phyloP scores from a whole-genome alignment of 2,113 vertebrate species.

The Thunnus thynnus region DNA sequence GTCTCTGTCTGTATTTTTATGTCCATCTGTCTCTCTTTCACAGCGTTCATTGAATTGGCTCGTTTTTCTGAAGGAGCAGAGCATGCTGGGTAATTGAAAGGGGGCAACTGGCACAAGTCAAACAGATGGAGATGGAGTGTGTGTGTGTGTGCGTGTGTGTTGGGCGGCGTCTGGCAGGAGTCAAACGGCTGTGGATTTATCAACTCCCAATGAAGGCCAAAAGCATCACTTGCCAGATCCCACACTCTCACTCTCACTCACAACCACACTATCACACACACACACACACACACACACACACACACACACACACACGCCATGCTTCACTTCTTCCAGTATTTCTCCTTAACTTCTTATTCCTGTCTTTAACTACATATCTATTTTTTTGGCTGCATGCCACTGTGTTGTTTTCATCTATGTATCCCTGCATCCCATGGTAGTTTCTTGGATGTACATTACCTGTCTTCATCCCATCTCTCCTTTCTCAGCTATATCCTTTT shows the following conservation, averaged over 20 bases:
- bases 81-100: conserved; percentile 84
- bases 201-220: conserved; percentile 69
- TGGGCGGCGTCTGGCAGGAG: conserved; percentile 70
- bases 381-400: conserved; percentile 3
- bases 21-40: conserved; percentile 59
- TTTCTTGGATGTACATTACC: conserved; percentile 12
- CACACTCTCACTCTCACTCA: conserved; percentile 26
- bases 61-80: conserved; percentile 67
- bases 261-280: neutral
- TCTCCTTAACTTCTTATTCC: conserved; percentile 2
- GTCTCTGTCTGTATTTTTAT: conserved; percentile 45
- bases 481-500: neutral
- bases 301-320: neutral
- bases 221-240: conserved; percentile 54
- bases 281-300: neutral
- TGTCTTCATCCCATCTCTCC: conserved; percentile 1
- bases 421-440: conserved; percentile 4
- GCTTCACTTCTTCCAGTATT: neutral
- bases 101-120: conserved; percentile 75
- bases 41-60: conserved; percentile 59
- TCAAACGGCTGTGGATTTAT: conserved; percentile 79
- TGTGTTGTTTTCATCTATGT: conserved; percentile 30
- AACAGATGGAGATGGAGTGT: conserved; percentile 73
- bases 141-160: conserved; percentile 18
- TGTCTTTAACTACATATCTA: conserved; percentile 31